Conservation (phyloP, 2,888 invertebrate genomes). For the Tethea ocularis region DNA sequence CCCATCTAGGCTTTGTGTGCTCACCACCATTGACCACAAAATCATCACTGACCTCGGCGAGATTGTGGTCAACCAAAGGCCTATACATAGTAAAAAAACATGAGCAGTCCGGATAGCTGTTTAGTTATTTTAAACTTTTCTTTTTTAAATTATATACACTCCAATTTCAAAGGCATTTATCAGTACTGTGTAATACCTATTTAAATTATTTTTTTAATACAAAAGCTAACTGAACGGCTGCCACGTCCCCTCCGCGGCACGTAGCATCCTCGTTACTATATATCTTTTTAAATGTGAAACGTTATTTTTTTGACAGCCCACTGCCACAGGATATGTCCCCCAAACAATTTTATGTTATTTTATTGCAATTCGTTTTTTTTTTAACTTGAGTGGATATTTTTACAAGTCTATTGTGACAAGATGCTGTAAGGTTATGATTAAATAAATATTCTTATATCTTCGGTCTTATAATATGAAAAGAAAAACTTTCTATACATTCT, state of each 20-base stretch:
- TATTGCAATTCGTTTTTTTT: constrained; percentile 35
- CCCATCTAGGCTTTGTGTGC: too few relatives aligned
- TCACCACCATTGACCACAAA: too few relatives aligned
- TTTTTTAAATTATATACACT: too few relatives aligned
- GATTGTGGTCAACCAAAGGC: too few relatives aligned
- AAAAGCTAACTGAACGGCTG: background rate
- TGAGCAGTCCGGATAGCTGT: too few relatives aligned
- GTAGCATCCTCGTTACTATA: constrained; percentile 66
- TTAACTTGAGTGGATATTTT: constrained; percentile 3
- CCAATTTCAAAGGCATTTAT: background rate
- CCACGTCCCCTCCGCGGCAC: constrained; percentile 40
- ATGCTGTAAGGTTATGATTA: background rate
- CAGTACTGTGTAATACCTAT: background rate
- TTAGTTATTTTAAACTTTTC: too few relatives aligned
- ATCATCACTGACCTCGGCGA: too few relatives aligned
- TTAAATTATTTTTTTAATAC: background rate
- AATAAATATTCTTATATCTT: background rate
- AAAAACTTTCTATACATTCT: too few relatives aligned
- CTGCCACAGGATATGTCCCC: constrained; percentile 30
- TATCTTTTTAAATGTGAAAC: constrained; percentile 75
- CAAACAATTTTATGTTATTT: constrained; percentile 56
- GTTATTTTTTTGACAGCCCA: constrained; percentile 78
- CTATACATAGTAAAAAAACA: too few relatives aligned
- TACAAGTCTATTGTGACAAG: constrained; percentile 12
- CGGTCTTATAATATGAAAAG: too few relatives aligned